Evolutionary conservation across 2,113 vertebrate species (phyloP), one percentile per base, ranked within the genome.

Genomic region (Thinocorus orbignyianus): DNA sequence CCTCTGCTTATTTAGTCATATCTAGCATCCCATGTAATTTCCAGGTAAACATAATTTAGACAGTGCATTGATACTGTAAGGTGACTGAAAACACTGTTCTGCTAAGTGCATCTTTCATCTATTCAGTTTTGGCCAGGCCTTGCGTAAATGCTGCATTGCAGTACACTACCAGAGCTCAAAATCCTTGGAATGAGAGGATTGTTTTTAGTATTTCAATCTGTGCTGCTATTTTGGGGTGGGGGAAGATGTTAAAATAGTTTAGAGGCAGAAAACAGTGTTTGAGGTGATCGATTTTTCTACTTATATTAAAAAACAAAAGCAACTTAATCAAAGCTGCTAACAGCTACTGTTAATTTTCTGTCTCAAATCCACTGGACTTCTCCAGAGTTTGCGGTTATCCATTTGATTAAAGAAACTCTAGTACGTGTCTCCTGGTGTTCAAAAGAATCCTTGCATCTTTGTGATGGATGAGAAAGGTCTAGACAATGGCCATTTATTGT

Each of bases 61-160:
- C 37, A 72, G 17, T 58, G 6, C 78, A 42, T 33, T 2, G 24
- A 2, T 76, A 23, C 11, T 64, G 16, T n/a, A 74, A 79, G 5
- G 11, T 37, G 37, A 78, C 9, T 65, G 41, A 73, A 82, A 41
- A 35, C 23, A 20, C 2, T 14, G 15, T 17, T 81, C n/a, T 70
- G 9, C 46, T 70, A 49, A 62, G 42, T 31, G 16, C 2, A 4
- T 60, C 46, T 94, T 60, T 31, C 7, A 41, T 13, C 5, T 70
- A 2, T 48, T 92, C 18, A 60, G 0, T 78, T 95, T 85, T 80
- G 30, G 5, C 20, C 48, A 58, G 10, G 16, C 72, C 13, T 42
- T 85, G 54, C 26, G 17, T 92, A 82, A 90, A 46, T 85, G 37
- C 81, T 94, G 77, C 81, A 92, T 76, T 97, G 89, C 94, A 95